phyloP scores from a whole-genome alignment of 2,888 invertebrate genomes.

The Dioctria rufipes region DNA sequence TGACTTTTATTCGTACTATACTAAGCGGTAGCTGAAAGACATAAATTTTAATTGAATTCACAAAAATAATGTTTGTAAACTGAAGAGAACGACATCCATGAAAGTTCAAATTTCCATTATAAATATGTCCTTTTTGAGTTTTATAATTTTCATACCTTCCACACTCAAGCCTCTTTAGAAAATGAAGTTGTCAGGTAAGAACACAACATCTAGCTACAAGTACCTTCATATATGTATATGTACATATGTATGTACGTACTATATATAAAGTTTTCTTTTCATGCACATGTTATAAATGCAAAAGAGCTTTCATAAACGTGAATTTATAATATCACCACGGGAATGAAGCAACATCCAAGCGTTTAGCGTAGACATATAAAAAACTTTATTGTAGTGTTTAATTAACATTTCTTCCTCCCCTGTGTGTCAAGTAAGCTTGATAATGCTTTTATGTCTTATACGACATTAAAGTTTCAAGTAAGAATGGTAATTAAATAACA shows the following conservation, averaged over 20 bases:
- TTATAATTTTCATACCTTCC: too few relatives aligned
- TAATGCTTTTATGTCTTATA: constrained; percentile 37
- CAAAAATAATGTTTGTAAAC: too few relatives aligned
- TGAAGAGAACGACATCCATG: too few relatives aligned
- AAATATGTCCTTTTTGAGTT: too few relatives aligned
- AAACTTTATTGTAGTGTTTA: constrained; percentile 45
- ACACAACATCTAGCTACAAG: background rate
- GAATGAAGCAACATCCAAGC: constrained; percentile 6
- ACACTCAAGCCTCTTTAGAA: too few relatives aligned
- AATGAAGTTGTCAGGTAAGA: background rate
- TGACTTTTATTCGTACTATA: too few relatives aligned
- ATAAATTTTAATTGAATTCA: too few relatives aligned
- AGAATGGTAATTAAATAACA: constrained; percentile 42
- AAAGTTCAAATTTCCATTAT: too few relatives aligned
- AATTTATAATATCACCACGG: constrained; percentile 7
- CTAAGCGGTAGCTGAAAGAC: too few relatives aligned
- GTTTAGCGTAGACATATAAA: constrained; percentile 3
- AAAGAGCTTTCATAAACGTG: constrained; percentile 24
- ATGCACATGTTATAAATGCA: constrained; percentile 14
- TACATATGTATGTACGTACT: background rate
- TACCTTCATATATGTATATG: too few relatives aligned
- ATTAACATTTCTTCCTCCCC: constrained; percentile 42
- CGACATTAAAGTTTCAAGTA: constrained; percentile 31
- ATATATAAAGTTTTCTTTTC: background rate
- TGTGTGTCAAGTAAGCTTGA: constrained; percentile 21